phyloP scores from a whole-genome alignment of 1,140 invertebrate genomes.

The Mactra quadrangularis region DNA sequence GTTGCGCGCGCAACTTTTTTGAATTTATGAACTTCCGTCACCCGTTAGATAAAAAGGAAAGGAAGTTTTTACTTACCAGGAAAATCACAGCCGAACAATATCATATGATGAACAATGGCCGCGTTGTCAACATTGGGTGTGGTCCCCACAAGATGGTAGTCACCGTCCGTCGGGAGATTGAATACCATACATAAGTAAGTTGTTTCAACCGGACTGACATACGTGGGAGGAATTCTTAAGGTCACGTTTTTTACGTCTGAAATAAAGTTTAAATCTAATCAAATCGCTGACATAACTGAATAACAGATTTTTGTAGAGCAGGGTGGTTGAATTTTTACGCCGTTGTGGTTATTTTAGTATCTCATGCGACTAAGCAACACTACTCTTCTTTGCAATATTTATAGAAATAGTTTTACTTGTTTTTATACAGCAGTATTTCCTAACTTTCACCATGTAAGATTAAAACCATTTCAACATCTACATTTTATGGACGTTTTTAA shows the following conservation, averaged over 20 bases:
- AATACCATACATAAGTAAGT: conserved; percentile 69
- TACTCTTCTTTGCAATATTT: no score
- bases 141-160: conserved; percentile 68
- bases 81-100: conserved; percentile 60
- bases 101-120: conserved; percentile 64
- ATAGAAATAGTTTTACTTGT: no score
- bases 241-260: conserved; percentile 50
- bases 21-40: no score
- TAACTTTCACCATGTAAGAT: no score
- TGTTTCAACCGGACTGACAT: conserved; percentile 60
- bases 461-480: no score
- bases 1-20: no score
- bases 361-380: neutral
- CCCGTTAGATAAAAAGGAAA: no score
- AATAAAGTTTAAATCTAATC: neutral
- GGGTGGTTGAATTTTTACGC: neutral
- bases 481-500: no score
- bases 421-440: no score
- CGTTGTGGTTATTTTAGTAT: neutral
- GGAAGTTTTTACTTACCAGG: conserved; percentile 54
- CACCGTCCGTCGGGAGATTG: conserved; percentile 58
- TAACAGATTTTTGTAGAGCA: neutral
- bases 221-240: conserved; percentile 48
- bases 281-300: neutral
- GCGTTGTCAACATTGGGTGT: conserved; percentile 63